Conservation (phyloP, 2,888 invertebrate genomes). For the Andrena fulva region DNA sequence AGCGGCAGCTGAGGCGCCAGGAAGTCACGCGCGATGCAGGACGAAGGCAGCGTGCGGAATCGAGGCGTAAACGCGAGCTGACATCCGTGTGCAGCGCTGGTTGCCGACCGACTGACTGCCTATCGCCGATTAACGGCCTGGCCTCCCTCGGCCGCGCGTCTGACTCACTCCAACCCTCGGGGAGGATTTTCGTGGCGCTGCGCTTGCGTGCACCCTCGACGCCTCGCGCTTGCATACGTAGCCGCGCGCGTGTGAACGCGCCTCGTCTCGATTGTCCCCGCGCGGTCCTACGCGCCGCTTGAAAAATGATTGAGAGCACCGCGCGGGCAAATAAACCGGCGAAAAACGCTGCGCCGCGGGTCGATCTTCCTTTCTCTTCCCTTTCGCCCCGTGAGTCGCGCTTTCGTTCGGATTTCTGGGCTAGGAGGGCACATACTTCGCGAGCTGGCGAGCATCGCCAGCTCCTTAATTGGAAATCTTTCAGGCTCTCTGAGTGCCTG, state of each 20-base stretch:
- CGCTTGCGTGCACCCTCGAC: slow-evolving; percentile 50
- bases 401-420: not conserved
- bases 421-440: not conserved
- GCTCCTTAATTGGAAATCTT: not conserved
- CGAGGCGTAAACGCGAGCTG: slow-evolving; percentile 24
- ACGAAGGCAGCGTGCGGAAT: slow-evolving; percentile 29
- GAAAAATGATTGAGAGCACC: slow-evolving; percentile 27
- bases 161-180: slow-evolving; percentile 72
- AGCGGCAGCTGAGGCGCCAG: no score
- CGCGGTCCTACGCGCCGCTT: slow-evolving; percentile 22
- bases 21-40: slow-evolving; percentile 5
- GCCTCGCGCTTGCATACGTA: slow-evolving; percentile 38
- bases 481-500: not conserved
- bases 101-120: slow-evolving; percentile 76
- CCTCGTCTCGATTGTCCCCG: slow-evolving; percentile 14
- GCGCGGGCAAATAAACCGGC: slow-evolving; percentile 2
- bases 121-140: slow-evolving; percentile 67
- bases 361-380: not conserved
- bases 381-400: not conserved
- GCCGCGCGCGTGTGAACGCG: slow-evolving; percentile 26
- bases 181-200: slow-evolving; percentile 46
- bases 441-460: not conserved
- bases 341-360: not conserved
- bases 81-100: slow-evolving; percentile 69
- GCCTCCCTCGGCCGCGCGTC: slow-evolving; percentile 52